phyloP scores from a whole-genome alignment of 1,140 invertebrate species.

The Grapholita molesta region DNA sequence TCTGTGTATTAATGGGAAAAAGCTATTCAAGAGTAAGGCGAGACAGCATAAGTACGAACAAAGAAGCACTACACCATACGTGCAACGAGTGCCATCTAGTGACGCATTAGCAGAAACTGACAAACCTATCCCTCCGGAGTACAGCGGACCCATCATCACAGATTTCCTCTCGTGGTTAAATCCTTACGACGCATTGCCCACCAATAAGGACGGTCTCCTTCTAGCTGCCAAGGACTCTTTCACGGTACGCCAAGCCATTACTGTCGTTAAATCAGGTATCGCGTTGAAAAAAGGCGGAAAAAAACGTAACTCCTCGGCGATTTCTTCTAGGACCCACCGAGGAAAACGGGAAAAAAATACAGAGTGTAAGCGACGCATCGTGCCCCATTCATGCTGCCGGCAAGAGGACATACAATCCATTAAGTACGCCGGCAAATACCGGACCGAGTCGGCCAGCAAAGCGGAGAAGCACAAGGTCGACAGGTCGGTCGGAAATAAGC shows the following conservation, averaged over 20 bases:
- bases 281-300: conserved; percentile 58
- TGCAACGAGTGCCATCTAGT: conserved; percentile 41
- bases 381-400: conserved; percentile 63
- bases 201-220: conserved; percentile 60
- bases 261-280: conserved; percentile 68
- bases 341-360: conserved; percentile 70
- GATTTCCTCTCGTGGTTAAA: conserved; percentile 73
- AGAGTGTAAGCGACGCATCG: conserved; percentile 58
- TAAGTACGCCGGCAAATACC: conserved; percentile 50
- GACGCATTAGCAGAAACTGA: conserved; percentile 42
- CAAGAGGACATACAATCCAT: conserved; percentile 44
- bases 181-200: conserved; percentile 61
- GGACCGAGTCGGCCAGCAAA: conserved; percentile 68
- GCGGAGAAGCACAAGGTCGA: conserved; percentile 53
- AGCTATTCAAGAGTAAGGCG: conserved; percentile 64
- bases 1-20: conserved; percentile 85
- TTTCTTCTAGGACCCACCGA: conserved; percentile 69
- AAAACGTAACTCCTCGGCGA: conserved; percentile 74
- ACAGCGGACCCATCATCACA: conserved; percentile 71
- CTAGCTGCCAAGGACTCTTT: conserved; percentile 58
- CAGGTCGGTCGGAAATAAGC: conserved; percentile 75
- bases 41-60: conserved; percentile 54
- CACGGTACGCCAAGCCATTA: conserved; percentile 72
- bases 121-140: conserved; percentile 57
- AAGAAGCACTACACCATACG: conserved; percentile 39